A percentile compares a stretch with the other conserved stretches of the same genome.
phyloP scores from a whole-genome alignment of 2,797 vertebrate genomes.

The Anguilla anguilla region DNA sequence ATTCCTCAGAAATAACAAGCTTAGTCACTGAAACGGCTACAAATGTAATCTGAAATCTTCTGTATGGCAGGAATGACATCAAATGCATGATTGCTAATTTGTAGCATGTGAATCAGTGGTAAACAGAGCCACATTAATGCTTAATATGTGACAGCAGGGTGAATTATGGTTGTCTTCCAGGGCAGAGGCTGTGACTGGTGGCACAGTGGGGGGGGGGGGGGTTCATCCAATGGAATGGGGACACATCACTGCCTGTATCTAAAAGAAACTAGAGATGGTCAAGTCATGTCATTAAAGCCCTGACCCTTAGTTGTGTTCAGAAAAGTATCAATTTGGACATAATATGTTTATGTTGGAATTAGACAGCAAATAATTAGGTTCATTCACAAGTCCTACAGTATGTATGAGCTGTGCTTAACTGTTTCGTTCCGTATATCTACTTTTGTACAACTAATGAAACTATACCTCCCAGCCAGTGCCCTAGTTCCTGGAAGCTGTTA shows the following conservation, averaged over 20 bases:
- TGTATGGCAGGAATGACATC: slow-evolving; percentile 77
- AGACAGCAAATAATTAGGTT: not conserved
- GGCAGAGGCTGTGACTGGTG: slow-evolving; percentile 43
- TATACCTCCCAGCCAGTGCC: not conserved
- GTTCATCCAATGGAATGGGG: slow-evolving; percentile 20
- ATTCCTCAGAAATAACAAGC: slow-evolving; percentile 81
- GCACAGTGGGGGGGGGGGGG: not conserved
- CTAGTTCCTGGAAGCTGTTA: not conserved
- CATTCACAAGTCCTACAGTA: not conserved
- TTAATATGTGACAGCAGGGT: slow-evolving; percentile 70
- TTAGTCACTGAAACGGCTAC: slow-evolving; percentile 78
- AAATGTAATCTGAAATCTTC: slow-evolving; percentile 80
- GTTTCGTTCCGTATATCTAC: not conserved
- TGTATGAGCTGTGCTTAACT: not conserved
- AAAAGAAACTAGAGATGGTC: not conserved
- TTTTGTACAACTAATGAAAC: not conserved
- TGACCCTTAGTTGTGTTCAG: not conserved
- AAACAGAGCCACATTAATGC: slow-evolving; percentile 71
- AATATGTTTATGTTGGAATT: not conserved
- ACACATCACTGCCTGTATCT: not conserved
- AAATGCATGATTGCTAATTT: slow-evolving; percentile 75
- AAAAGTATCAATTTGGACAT: not conserved
- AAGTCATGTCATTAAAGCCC: not conserved
- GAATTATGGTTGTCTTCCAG: slow-evolving; percentile 57
- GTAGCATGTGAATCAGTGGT: slow-evolving; percentile 74